Evolutionary conservation across 2,113 vertebrate genomes (phyloP), one percentile per base, ranked within the genome.

Genomic region (Mystacornis crossleyi): DNA sequence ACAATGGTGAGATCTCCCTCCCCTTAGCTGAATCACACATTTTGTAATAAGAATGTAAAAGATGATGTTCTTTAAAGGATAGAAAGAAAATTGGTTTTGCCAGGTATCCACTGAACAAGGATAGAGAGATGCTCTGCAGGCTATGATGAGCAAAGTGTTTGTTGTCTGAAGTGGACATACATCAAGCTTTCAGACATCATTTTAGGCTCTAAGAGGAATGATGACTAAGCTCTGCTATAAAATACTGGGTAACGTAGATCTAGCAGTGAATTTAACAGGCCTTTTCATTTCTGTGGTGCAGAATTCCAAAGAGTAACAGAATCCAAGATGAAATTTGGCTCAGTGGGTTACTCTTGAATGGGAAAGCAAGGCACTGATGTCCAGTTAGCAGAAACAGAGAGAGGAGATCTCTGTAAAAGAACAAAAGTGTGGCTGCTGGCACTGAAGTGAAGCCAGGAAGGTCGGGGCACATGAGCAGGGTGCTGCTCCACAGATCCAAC

Each of bases 401-500:
- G 40, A 36, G 54, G 14, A 48, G 9, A 55, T 40, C 15, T 57
- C 24, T 58, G 8, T 20, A 5, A 38, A 62, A 58, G 50, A n/a
- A 9, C 7, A 38, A 1, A 70, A 60, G 6, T 6, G 55, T 6
- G 6, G 18, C 61, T 78, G 5, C 16, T 4, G 55, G 43, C 48
- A 19, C 29, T 3, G 1, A 19, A 18, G 48, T 2, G 12, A n/a
- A 20, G 51, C 15, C 1, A 0, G 42, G 38, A 48, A 45, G 51
- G 45, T 38, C 0, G 1, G 25, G 47, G 34, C 2, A 3, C 14
- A 2, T 0, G 14, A 28, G 34, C 36, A n/a, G 16, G 24, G 15
- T 3, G 31, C 19, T 57, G 54, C 45, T 47, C 36, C 17, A 28
- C 21, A 20, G 9, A 31, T 33, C 60, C 21, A 28, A 19, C 1